Evolutionary conservation across 2,888 invertebrate genomes (phyloP).

Genomic region (Orthosia gothica): DNA sequence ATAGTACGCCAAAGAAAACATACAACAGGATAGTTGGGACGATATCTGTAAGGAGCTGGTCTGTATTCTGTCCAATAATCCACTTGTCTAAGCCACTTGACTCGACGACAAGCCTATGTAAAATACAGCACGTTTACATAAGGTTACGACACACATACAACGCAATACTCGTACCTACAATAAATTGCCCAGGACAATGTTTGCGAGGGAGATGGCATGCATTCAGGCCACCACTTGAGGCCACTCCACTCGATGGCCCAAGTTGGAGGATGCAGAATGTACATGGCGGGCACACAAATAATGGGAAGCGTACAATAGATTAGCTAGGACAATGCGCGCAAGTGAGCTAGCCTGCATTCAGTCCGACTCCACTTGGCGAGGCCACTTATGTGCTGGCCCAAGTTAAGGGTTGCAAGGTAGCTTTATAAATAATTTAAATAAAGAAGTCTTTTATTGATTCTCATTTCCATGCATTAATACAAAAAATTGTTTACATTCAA

Average conservation of each 20-base stretch:
- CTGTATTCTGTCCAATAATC: conserved; percentile 14
- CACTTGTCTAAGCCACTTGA: conserved; percentile 38
- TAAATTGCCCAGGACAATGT: conserved; percentile 50
- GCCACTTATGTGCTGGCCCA: conserved; percentile 9
- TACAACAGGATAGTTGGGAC: not conserved
- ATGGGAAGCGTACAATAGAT: conserved; percentile 35
- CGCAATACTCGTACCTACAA: conserved; percentile 14
- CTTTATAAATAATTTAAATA: too few species aligned
- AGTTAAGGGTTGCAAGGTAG: not conserved
- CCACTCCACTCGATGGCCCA: conserved; percentile 46
- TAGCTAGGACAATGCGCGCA: conserved; percentile 25
- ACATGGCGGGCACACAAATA: conserved; percentile 30
- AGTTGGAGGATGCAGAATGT: conserved; percentile 30
- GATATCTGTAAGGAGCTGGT: not conserved
- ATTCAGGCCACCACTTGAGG: conserved; percentile 51
- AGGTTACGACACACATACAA: not conserved
- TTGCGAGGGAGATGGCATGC: conserved; percentile 50
- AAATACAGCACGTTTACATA: conserved; percentile 20
- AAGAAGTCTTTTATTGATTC: too few species aligned
- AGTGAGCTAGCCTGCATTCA: conserved; percentile 46
- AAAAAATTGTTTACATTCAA: too few species aligned
- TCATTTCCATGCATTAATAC: too few species aligned
- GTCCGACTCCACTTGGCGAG: conserved; percentile 23
- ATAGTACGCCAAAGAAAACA: not conserved
- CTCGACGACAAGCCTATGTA: not conserved